Percentiles rank a stretch among this genome's conserved stretches.
phyloP scores from a whole-genome alignment of 2,797 vertebrate genomes.

The Melopsittacus undulatus region DNA sequence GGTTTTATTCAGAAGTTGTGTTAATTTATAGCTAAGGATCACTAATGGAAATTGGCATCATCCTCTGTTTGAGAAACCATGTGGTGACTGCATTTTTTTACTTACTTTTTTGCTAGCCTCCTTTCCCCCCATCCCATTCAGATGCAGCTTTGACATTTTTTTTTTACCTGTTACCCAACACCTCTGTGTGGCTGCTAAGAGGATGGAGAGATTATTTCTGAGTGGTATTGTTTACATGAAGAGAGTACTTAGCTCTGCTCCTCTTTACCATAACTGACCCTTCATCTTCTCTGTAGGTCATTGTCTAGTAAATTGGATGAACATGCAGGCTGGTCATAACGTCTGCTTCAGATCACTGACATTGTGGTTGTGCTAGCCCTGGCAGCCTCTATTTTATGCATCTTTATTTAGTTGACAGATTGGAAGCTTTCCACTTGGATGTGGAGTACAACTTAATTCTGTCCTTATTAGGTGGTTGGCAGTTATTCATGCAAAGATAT shows the following conservation, averaged over 20 bases:
- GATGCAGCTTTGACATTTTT: background rate
- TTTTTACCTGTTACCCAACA: background rate
- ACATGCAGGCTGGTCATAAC: rapidly evolving
- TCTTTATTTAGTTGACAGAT: background rate
- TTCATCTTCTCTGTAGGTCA: background rate
- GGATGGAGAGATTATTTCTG: background rate
- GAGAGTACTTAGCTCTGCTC: background rate
- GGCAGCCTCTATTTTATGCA: background rate
- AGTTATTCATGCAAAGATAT: background rate
- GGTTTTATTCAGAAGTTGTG: background rate
- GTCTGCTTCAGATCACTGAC: background rate
- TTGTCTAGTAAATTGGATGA: background rate
- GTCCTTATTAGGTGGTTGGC: background rate
- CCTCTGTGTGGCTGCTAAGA: background rate
- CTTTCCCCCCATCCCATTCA: background rate
- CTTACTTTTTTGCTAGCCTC: background rate
- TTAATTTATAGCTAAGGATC: background rate
- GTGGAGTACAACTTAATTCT: background rate
- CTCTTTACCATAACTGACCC: background rate
- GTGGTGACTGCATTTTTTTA: background rate
- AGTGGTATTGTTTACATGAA: background rate
- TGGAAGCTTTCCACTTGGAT: background rate
- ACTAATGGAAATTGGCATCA: background rate
- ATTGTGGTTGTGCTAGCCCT: background rate
- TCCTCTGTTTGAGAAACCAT: background rate